These are phyloP conservation scores for Corythornis cristatus DNA, from an alignment of 2,113 vertebrate genomes.

Conservation along the genomic window DNA sequence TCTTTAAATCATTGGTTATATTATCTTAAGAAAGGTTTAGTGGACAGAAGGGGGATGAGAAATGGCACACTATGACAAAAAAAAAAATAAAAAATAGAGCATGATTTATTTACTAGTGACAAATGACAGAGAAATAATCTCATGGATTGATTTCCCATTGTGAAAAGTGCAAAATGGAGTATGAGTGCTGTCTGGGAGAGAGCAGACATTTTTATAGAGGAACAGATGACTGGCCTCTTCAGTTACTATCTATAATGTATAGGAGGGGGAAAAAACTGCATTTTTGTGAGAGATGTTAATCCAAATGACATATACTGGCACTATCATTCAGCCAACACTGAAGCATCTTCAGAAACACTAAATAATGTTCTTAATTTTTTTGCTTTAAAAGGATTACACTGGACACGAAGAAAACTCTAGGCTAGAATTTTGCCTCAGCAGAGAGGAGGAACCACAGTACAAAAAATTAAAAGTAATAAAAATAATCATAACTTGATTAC, in stretches of 20 bases:
- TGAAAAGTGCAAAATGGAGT: neutral
- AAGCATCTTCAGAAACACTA: neutral
- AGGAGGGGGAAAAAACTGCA: neutral
- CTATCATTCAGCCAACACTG: neutral
- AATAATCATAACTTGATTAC: neutral
- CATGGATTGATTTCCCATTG: neutral
- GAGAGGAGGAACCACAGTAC: neutral
- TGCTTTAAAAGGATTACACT: neutral
- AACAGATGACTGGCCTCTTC: neutral
- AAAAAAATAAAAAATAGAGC: neutral
- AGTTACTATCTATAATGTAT: neutral
- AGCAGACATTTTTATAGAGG: neutral
- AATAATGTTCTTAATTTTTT: neutral
- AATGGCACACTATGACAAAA: neutral
- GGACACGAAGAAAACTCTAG: neutral
- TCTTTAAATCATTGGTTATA: slow-evolving; percentile 6
- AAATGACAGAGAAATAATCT: neutral
- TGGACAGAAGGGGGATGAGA: neutral
- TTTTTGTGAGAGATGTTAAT: neutral
- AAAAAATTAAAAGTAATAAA: neutral
- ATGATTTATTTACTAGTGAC: neutral
- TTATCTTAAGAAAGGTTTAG: neutral
- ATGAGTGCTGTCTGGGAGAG: neutral
- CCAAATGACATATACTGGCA: neutral
- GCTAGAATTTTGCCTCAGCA: neutral